Evolutionary conservation across 2,113 vertebrate genomes (phyloP).

Genomic region (Saccopteryx bilineata): DNA sequence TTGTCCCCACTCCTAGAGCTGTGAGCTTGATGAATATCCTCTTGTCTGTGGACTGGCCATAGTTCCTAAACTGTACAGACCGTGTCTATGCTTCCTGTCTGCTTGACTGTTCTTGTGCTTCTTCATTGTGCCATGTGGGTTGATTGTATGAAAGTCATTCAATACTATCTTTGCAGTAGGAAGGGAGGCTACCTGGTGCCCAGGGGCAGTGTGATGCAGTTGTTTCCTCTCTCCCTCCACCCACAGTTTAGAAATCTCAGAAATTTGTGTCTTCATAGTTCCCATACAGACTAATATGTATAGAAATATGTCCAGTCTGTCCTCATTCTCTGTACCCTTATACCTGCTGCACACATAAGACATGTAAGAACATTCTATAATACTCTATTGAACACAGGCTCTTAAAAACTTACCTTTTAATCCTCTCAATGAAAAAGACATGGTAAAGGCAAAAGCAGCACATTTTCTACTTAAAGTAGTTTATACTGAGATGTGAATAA

Average conservation of each 20-base stretch:
- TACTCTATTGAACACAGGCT: neutral
- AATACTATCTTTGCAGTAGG: neutral
- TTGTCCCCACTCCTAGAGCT: neutral
- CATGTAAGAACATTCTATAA: neutral
- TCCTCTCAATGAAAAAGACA: constrained; percentile 17
- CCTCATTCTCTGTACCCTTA: neutral
- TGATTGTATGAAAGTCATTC: neutral
- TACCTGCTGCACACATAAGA: neutral
- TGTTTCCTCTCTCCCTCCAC: neutral
- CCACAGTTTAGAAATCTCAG: neutral
- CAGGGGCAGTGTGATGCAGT: neutral
- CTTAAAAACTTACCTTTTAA: constrained; percentile 37
- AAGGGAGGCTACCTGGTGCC: neutral
- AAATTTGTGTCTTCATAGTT: neutral
- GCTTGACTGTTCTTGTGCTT: constrained; percentile 11
- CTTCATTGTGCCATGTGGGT: neutral
- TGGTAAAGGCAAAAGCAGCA: constrained; percentile 52
- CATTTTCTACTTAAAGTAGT: constrained; percentile 34
- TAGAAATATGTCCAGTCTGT: neutral
- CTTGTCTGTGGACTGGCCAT: neutral
- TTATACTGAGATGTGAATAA: constrained; percentile 18
- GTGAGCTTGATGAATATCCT: constrained; percentile 5
- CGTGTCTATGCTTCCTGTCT: neutral
- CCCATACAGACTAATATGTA: neutral
- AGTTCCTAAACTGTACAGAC: neutral